Evolutionary conservation across 2,888 invertebrate genomes (phyloP), one percentile per base, ranked within the genome.

Genomic region (Xanthorhoe designata): DNA sequence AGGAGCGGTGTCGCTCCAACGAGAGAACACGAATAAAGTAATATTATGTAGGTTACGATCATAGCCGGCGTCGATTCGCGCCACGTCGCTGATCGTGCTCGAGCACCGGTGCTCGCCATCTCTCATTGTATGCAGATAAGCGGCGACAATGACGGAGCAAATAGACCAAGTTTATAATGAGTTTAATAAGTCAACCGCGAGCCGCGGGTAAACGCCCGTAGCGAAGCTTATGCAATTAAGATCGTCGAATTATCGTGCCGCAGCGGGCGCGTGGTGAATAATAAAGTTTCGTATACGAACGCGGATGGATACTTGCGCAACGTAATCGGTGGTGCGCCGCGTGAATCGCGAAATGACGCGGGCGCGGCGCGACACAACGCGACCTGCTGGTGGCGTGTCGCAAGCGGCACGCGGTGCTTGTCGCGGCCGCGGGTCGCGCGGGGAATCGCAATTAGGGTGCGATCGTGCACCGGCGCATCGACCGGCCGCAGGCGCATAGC

Each of bases 231-330:
- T 86, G 85, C 80, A 88, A 89, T 86, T 86, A 85, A 82, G 79
- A 79, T 71, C 71, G 75, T 70, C 76, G 78, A 83, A 82, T 80
- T 74, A 75, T 73, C 76, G 64, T 17, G 63, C 18, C 59, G 73
- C 64, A 54, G 74, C 71, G 73, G 70, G 75, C 78, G 80, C 77
- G 76, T 69, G 75, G 74, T 74, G 86, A 84, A 86, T 86, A 80
- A 75, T 73, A 75, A 84, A 78, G 74, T 79, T 77, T 75, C 64
- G 70, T 74, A 66, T 68, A 69, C 72, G 75, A 78, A 77, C 75
- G 78, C 79, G 80, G 80, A 80, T 78, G 80, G 80, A 80, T 78
- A 80, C 78, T 87, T 87, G 84, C 85, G 86, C 82, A 88, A 89
- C 69, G 71, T 86, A 84, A 86, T 88, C 81, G 87, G 78, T 72